Evolutionary conservation across 2,888 invertebrate species (phyloP).

Genomic region (Philereme transversata): DNA sequence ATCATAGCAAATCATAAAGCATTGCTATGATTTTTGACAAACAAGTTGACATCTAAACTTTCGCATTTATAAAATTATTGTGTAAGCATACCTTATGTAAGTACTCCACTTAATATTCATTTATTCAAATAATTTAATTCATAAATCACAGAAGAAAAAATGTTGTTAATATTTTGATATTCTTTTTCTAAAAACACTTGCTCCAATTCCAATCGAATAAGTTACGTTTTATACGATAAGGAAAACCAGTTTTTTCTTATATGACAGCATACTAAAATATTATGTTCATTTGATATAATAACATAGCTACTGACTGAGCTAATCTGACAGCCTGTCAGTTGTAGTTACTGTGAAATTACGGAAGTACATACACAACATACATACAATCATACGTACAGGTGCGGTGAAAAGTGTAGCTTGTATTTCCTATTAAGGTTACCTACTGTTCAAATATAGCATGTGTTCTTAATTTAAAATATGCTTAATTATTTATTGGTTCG

Average conservation of each 20-base stretch:
- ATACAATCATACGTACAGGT: conserved; percentile 23
- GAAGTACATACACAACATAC: conserved; percentile 46
- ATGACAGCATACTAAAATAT: conserved; percentile 9
- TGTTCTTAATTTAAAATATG: too few species aligned
- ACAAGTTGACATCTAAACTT: too few species aligned
- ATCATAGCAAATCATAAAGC: too few species aligned
- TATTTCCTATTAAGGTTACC: background rate
- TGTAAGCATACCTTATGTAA: too few species aligned
- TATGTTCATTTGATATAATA: conserved; percentile 19
- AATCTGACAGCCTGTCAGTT: conserved; percentile 52
- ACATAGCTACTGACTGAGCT: conserved; percentile 32
- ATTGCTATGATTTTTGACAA: too few species aligned
- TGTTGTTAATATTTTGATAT: background rate
- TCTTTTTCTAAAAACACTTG: background rate
- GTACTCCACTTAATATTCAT: too few species aligned
- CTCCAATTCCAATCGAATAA: background rate
- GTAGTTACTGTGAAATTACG: conserved; percentile 44
- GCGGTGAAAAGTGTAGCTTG: conserved; percentile 4
- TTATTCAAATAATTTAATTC: too few species aligned
- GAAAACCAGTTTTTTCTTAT: background rate
- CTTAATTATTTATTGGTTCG: too few species aligned
- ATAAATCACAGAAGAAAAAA: background rate
- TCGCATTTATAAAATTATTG: too few species aligned
- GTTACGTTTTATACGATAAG: background rate
- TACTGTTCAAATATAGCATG: too few species aligned